Percentiles rank a stretch among this genome's conserved stretches.
These are phyloP conservation scores for Tetraneura akinire DNA, from an alignment of 1,140 invertebrate genomes.

Conservation along the genomic window DNA sequence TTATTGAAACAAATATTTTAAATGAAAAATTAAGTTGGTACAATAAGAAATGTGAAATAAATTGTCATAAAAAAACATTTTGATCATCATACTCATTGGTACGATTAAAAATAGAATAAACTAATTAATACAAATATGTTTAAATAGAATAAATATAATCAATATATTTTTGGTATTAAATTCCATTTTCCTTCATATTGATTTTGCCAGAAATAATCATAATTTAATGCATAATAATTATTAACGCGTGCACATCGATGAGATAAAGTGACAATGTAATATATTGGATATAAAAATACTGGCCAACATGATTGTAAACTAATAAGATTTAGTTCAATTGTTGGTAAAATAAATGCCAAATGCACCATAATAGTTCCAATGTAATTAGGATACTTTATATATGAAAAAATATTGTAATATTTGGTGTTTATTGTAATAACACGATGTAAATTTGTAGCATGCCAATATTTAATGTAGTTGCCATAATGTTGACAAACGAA, in stretches of 20 bases:
- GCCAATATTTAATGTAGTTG: slow-evolving; percentile 6
- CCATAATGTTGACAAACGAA: background rate
- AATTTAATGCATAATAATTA: too few species aligned
- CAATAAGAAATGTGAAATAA: too few species aligned
- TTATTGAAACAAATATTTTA: too few species aligned
- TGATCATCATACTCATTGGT: too few species aligned
- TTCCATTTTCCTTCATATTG: slow-evolving; percentile 7
- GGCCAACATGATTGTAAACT: slow-evolving; percentile 29
- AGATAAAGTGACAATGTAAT: slow-evolving; percentile 7
- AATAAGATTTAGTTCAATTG: background rate
- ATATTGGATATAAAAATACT: background rate
- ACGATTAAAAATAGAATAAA: too few species aligned
- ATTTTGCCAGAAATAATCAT: background rate
- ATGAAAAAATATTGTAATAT: background rate
- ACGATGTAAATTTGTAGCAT: background rate
- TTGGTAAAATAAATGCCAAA: slow-evolving; percentile 14
- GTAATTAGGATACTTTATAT: slow-evolving; percentile 17
- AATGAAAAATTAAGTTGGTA: too few species aligned
- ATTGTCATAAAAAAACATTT: too few species aligned
- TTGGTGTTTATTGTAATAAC: background rate
- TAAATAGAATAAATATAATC: background rate
- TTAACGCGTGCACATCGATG: background rate
- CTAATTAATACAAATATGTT: too few species aligned
- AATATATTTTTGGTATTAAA: slow-evolving; percentile 48
- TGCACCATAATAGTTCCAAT: slow-evolving; percentile 8